phyloP scores from a whole-genome alignment of 2,888 invertebrate genomes.

The Chaetogeoica ovagalla region DNA sequence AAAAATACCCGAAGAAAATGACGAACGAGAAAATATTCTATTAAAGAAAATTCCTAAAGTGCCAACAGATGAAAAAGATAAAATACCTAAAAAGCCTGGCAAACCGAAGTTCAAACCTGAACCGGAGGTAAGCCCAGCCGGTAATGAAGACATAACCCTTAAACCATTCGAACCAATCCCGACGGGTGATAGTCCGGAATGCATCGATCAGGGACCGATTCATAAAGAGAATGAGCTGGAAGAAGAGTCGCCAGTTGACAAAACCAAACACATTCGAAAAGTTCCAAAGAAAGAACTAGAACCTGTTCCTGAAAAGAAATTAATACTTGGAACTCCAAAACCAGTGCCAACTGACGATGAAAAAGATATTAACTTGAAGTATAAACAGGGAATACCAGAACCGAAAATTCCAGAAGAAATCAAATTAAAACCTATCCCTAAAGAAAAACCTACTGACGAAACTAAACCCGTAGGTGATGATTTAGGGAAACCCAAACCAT shows the following conservation, averaged over 20 bases:
- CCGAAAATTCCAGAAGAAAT: conserved; percentile 59
- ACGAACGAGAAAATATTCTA: conserved; percentile 60
- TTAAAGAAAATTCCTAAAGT: conserved; percentile 60
- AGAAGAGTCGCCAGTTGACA: conserved; percentile 55
- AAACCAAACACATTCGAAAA: conserved; percentile 52
- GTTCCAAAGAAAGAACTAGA: conserved; percentile 56
- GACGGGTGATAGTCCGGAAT: conserved; percentile 55
- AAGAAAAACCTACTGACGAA: conserved; percentile 58
- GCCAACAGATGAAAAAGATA: conserved; percentile 55
- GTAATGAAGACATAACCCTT: conserved; percentile 56
- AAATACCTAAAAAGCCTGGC: conserved; percentile 56
- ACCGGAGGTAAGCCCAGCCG: conserved; percentile 56
- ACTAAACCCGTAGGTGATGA: conserved; percentile 57
- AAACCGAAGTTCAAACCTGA: conserved; percentile 55
- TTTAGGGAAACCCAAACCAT: conserved; percentile 58
- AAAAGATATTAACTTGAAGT: conserved; percentile 60
- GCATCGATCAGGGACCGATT: conserved; percentile 55
- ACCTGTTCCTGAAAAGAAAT: conserved; percentile 57
- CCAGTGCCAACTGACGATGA: conserved; percentile 57
- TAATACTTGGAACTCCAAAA: conserved; percentile 56
- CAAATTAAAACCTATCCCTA: conserved; percentile 58
- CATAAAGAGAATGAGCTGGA: conserved; percentile 25
- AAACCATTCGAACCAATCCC: conserved; percentile 58
- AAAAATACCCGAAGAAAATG: conserved; percentile 59
- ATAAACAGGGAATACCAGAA: conserved; percentile 60